Percentiles rank a stretch among this genome's conserved stretches.
These are phyloP conservation scores for Heliopora coerulea DNA, from an alignment of 92 coral and sea anemone species.

Conservation along the genomic window DNA sequence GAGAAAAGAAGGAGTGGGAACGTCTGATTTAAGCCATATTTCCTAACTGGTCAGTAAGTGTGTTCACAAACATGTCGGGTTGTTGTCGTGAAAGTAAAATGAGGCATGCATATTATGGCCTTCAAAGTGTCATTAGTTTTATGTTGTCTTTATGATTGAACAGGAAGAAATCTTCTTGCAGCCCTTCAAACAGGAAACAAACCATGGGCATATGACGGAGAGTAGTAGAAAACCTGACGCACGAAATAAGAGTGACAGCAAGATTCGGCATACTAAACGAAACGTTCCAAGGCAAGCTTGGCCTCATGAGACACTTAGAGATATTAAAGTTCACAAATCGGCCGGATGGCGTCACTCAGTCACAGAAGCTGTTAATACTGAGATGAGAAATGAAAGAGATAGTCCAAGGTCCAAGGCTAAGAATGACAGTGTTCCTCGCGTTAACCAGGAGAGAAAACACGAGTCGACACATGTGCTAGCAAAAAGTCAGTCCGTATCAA, in stretches of 20 bases:
- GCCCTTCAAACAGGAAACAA: constrained; percentile 42
- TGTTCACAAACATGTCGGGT: no score
- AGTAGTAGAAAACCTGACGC: neutral
- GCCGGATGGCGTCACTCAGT: neutral
- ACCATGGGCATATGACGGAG: neutral
- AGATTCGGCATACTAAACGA: neutral
- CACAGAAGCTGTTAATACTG: neutral
- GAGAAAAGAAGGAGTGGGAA: no score
- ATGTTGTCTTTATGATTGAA: neutral
- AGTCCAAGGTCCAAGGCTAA: neutral
- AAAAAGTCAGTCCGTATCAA: neutral
- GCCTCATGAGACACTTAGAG: constrained; percentile 29
- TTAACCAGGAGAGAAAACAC: neutral
- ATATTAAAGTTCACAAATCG: constrained; percentile 15
- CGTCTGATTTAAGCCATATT: no score
- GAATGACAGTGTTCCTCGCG: neutral
- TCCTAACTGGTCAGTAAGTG: no score
- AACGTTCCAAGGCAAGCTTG: constrained; percentile 23
- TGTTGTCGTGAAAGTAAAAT: no score
- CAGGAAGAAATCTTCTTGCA: constrained; percentile 76
- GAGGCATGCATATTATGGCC: no score
- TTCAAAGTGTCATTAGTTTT: no score
- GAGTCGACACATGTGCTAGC: neutral
- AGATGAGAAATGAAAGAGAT: neutral
- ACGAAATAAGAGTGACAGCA: neutral